phyloP scores from a whole-genome alignment of 2,888 invertebrate genomes.

The Stenotaenia linearis region DNA sequence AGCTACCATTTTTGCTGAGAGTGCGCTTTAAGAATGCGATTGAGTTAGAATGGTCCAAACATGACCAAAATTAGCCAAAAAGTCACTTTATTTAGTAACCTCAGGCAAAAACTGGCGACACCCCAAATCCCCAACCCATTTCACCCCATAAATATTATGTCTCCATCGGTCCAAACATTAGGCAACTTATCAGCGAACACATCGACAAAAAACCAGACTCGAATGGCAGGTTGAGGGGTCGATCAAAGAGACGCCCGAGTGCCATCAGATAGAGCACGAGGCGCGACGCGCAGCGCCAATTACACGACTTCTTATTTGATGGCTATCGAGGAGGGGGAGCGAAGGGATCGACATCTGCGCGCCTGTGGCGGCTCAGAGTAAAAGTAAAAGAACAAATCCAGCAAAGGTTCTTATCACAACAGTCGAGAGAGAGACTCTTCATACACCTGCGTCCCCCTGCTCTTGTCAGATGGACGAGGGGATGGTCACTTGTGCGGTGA shows the following conservation, averaged over 20 bases:
- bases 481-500: slow-evolving; percentile 26
- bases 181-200: neutral
- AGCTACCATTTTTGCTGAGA: no score
- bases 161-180: neutral
- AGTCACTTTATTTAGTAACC: no score
- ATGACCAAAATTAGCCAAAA: no score
- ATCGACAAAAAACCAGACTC: slow-evolving; percentile 3
- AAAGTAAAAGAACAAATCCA: slow-evolving; percentile 19
- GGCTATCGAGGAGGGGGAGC: neutral
- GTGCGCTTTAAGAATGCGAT: no score
- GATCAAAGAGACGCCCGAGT: slow-evolving; percentile 20
- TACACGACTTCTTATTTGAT: slow-evolving; percentile 26
- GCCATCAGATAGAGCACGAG: slow-evolving; percentile 26
- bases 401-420: slow-evolving; percentile 12
- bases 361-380: neutral
- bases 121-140: neutral
- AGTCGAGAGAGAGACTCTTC: neutral
- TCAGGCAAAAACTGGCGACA: no score
- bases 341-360: neutral
- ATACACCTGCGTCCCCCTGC: neutral
- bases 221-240: neutral
- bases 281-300: slow-evolving; percentile 20
- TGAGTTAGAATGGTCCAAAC: no score
- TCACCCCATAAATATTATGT: neutral
- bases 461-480: slow-evolving; percentile 15